Evolutionary conservation across 2,797 vertebrate species (phyloP).

Genomic region (Alcedo quadribrachys): DNA sequence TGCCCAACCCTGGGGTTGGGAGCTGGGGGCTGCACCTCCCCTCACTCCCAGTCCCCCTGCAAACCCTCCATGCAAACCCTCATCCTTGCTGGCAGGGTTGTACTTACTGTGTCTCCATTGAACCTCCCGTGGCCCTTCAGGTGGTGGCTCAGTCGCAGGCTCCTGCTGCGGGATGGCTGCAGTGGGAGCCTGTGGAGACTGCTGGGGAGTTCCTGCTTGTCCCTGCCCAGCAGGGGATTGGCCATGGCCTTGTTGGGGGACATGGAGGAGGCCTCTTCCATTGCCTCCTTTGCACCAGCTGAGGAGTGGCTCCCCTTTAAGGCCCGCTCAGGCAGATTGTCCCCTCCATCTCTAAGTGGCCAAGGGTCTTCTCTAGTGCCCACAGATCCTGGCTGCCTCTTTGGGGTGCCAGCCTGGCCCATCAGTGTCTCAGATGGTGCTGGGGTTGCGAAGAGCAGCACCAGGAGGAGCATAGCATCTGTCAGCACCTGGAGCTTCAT

Average conservation of each 20-base stretch:
- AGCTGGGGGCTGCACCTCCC: fast-evolving
- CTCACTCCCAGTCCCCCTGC: fast-evolving
- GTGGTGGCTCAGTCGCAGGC: background rate
- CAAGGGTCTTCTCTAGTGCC: background rate
- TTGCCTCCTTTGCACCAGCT: background rate
- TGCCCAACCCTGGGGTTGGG: fast-evolving
- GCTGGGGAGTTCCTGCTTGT: background rate
- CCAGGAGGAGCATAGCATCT: background rate
- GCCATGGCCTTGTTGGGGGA: background rate
- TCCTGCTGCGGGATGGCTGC: conserved; percentile 35
- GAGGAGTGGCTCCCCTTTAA: background rate
- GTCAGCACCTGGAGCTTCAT: background rate
- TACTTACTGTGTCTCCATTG: conserved; percentile 65
- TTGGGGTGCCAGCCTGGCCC: fast-evolving
- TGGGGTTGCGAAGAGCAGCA: background rate
- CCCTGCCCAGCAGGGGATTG: background rate
- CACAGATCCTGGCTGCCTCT: background rate
- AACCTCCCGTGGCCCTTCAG: conserved; percentile 55
- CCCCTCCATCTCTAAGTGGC: background rate
- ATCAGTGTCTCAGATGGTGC: background rate
- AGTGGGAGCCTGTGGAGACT: background rate
- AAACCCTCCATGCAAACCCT: fast-evolving
- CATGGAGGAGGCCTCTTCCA: background rate
- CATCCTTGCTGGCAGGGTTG: fast-evolving
- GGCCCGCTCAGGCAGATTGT: background rate